Base-by-base conservation (phyloP, 2,888 invertebrate species). In the Aethes cnicana region DNA sequence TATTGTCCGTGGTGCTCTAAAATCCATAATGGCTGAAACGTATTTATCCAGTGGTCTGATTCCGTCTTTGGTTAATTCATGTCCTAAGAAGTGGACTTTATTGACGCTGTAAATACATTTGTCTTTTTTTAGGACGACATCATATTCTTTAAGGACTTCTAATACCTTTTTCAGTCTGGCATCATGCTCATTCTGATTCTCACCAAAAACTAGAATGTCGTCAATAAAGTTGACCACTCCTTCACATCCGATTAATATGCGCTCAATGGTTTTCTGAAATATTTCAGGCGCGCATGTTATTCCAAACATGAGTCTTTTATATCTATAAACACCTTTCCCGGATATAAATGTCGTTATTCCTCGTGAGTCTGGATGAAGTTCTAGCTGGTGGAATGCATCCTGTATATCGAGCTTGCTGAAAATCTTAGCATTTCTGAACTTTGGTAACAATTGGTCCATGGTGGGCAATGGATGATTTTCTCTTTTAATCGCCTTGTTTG, bases 291-390 rank as follows among this genome's bases (percentile, higher is more conserved):
- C 35, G 33, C 53, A 42, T 2, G 26, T 4, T 2, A 69, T 65
- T 4, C 71, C 72, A 56, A 74, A 72, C 59, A 72, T 59, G 7
- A 69, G 53, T 23, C 70, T 47, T 48, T 69, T 69, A 33, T 64
- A 74, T 39, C 68, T 46, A 44, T 62, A 69, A 4, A 70, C 67
- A 53, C 39, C 39, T 16, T 25, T 39, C 4, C n/a, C 5, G 1
- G 25, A 25, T 3, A 39, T 25, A 16, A 81, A 82, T 1, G 75
- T 77, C 23, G 79, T 79, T 3, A 79, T 68, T n/a, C 57, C 52
- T 46, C 72, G 56, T 1, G 69, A 74, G 9, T 66, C 57, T 9
- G 11, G 26, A 5, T n/a, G n/a, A 4, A 41, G n/a, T 26, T 41
- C 26, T 3, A 41, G 7, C n/a, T 41, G 39, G 14, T 41, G 26